These are phyloP conservation scores for Anoplophora glabripennis DNA, from an alignment of 1,140 invertebrate genomes.

Conservation along the genomic window DNA sequence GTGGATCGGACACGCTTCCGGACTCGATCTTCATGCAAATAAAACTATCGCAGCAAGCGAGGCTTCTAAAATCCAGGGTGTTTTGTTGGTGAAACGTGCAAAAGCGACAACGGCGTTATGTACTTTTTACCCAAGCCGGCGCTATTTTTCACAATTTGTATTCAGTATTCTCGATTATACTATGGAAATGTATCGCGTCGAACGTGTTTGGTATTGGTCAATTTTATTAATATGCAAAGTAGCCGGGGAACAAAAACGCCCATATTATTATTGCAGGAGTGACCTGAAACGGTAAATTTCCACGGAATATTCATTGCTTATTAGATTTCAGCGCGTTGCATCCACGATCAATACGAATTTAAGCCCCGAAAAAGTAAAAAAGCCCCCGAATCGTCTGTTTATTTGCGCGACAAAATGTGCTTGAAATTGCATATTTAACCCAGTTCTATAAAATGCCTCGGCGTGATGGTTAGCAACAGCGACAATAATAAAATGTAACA, in stretches of 20 bases:
- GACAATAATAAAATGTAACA: too few relatives aligned
- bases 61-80: neutral
- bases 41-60: constrained; percentile 11
- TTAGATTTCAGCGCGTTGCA: neutral
- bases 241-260: neutral
- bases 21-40: constrained; percentile 19
- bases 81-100: constrained; percentile 19
- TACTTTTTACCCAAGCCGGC: too few relatives aligned
- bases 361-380: too few relatives aligned
- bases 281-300: neutral
- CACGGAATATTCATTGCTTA: constrained; percentile 2
- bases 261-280: neutral
- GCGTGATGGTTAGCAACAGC: too few relatives aligned
- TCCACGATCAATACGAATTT: too few relatives aligned
- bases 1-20: constrained; percentile 9
- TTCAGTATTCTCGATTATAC: neutral
- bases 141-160: neutral
- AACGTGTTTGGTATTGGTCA: constrained; percentile 1
- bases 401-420: too few relatives aligned
- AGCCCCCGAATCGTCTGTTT: too few relatives aligned
- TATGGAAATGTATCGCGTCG: constrained; percentile 1
- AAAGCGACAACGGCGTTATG: constrained; percentile 17
- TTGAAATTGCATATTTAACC: too few relatives aligned
- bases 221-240: constrained; percentile 5
- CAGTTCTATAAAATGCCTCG: too few relatives aligned